Conservation (phyloP, 2,113 vertebrate species). For the Leiothrix lutea region DNA sequence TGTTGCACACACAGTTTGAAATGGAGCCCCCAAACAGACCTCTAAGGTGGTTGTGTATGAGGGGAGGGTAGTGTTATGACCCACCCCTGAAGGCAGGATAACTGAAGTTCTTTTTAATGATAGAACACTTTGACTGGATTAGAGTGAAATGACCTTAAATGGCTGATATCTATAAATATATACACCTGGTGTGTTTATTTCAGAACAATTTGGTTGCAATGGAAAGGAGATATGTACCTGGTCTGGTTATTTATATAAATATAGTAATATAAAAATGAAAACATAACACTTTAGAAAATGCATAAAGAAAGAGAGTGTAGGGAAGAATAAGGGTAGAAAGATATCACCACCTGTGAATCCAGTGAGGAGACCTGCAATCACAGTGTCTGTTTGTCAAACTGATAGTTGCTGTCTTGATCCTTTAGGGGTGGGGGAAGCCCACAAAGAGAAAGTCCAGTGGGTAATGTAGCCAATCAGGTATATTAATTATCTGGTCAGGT, state of each 20-base stretch:
- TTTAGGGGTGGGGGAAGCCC: background rate
- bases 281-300: background rate
- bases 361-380: background rate
- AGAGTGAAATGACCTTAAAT: background rate
- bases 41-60: background rate
- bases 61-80: background rate
- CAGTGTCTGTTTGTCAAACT: background rate
- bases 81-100: background rate
- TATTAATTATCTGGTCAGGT: background rate
- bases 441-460: background rate
- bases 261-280: background rate
- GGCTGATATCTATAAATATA: background rate
- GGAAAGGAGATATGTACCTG: background rate
- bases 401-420: background rate
- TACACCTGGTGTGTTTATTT: fast-evolving
- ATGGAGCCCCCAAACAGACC: background rate
- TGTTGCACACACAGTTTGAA: background rate
- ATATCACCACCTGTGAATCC: background rate
- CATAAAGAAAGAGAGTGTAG: background rate
- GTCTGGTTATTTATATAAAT: background rate
- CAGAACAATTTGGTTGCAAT: background rate
- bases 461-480: no score
- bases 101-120: background rate
- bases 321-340: background rate
- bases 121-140: background rate